Evolutionary conservation across 2,888 invertebrate genomes (phyloP).

Genomic region (Osmoderma eremita): DNA sequence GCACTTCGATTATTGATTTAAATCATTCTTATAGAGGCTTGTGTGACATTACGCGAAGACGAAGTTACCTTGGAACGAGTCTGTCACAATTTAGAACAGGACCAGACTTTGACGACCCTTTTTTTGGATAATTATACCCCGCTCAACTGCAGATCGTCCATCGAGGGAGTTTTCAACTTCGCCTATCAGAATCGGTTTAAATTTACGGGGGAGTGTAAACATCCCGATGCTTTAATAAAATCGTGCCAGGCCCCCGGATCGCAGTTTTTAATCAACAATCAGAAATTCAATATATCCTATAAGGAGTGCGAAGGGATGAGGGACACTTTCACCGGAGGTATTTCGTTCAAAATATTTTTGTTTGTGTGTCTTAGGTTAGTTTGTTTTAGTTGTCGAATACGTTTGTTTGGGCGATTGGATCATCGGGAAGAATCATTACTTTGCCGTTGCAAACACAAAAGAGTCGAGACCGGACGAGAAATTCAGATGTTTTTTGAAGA

Average conservation of each 20-base stretch:
- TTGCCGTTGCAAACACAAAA: constrained; percentile 96
- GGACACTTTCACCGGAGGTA: constrained; percentile 86
- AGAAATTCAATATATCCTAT: constrained; percentile 95
- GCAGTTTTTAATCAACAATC: constrained; percentile 94
- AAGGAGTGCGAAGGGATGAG: constrained; percentile 90
- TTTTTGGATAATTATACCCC: constrained; percentile 92
- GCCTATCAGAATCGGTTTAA: constrained; percentile 83
- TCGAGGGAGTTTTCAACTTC: constrained; percentile 98
- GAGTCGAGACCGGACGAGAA: constrained; percentile 95
- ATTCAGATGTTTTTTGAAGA: constrained; percentile 92
- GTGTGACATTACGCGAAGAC: constrained; percentile 74
- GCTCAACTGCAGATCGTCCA: constrained; percentile 89
- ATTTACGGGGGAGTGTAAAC: constrained; percentile 91
- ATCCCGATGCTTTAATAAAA: constrained; percentile 87
- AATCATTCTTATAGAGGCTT: constrained; percentile 69
- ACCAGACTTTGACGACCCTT: constrained; percentile 84
- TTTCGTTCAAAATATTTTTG: constrained; percentile 6
- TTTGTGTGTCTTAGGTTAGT: not conserved
- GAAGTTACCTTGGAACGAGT: constrained; percentile 80
- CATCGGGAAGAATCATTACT: constrained; percentile 94
- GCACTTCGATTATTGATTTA: not conserved
- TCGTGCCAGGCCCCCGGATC: constrained; percentile 97
- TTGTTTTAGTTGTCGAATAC: constrained; percentile 79
- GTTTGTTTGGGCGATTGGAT: constrained; percentile 96
- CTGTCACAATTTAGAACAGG: constrained; percentile 77